Conservation (phyloP, 1,140 invertebrate genomes). For the Chrysoperla carnea region DNA sequence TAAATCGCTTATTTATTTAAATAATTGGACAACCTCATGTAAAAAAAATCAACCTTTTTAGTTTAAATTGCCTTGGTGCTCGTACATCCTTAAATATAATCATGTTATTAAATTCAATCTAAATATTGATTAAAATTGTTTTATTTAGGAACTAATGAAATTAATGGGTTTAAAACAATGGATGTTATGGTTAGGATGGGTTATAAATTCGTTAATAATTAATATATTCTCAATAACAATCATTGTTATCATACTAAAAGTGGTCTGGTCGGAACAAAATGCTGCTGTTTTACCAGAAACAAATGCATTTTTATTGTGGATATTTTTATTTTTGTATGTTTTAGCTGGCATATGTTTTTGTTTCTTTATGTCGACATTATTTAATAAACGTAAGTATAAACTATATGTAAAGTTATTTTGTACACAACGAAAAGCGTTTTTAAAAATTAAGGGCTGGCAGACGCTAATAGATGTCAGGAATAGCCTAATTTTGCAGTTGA, state of each 20-base stretch:
- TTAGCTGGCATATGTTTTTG: slow-evolving; percentile 20
- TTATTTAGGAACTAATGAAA: slow-evolving; percentile 45
- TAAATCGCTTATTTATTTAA: no score
- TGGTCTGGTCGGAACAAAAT: slow-evolving; percentile 12
- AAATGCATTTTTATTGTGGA: slow-evolving; percentile 23
- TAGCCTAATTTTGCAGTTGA: no score
- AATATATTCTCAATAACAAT: slow-evolving; percentile 24
- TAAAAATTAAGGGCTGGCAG: no score
- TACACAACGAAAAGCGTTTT: no score
- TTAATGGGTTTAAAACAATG: slow-evolving; percentile 46
- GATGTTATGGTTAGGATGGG: slow-evolving; percentile 46
- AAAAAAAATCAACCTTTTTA: no score
- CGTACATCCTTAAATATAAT: no score
- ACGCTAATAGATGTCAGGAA: no score
- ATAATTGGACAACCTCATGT: no score
- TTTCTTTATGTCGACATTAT: slow-evolving; percentile 32
- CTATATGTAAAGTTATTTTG: no score
- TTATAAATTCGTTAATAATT: slow-evolving; percentile 35
- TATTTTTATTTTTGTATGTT: slow-evolving; percentile 31
- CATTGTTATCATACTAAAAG: slow-evolving; percentile 27
- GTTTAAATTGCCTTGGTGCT: no score
- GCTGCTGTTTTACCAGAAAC: slow-evolving; percentile 24
- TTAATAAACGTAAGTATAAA: slow-evolving; percentile 30
- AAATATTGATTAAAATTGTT: no score
- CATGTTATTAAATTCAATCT: no score